Percentiles rank a stretch among this genome's conserved stretches.
Conservation (phyloP, 2,888 invertebrate species). For the Nasonia oneida region DNA sequence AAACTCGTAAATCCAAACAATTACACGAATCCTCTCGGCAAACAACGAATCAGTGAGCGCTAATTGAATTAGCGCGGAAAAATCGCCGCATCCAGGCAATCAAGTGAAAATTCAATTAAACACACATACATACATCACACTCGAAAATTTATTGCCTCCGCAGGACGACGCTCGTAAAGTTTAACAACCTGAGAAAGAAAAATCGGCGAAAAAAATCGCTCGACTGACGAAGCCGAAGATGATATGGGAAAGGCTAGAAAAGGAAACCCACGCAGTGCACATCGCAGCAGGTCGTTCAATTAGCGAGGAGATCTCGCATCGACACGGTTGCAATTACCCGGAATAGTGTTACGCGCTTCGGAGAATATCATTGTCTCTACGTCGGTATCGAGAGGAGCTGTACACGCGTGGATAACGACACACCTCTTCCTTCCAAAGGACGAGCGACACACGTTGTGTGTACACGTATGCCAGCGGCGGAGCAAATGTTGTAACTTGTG, state of each 20-base stretch:
- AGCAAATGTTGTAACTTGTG: not conserved
- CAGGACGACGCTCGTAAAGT: not conserved
- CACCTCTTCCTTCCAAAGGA: conserved; percentile 25
- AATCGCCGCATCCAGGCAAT: not conserved
- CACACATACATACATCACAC: not conserved
- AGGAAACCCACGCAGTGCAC: not conserved
- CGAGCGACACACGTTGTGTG: not conserved
- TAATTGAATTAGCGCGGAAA: conserved; percentile 7
- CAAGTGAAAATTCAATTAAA: conserved; percentile 5
- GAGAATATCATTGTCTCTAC: not conserved
- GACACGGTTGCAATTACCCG: not conserved
- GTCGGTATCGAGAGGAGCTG: not conserved
- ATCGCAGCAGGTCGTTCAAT: not conserved
- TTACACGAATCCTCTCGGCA: not conserved
- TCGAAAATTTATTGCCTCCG: not conserved
- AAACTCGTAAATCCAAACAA: not conserved
- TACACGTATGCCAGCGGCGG: not conserved
- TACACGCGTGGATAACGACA: not conserved
- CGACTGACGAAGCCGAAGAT: not conserved
- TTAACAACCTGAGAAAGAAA: not conserved
- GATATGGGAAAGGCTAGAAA: not conserved
- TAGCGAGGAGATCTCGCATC: not conserved
- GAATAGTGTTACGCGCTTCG: not conserved
- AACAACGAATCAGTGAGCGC: not conserved
- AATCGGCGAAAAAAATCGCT: not conserved